Percentiles rank a stretch among this genome's conserved stretches.
These are phyloP conservation scores for Plecotus auritus DNA, from an alignment of 2,113 vertebrate species.

Conservation along the genomic window DNA sequence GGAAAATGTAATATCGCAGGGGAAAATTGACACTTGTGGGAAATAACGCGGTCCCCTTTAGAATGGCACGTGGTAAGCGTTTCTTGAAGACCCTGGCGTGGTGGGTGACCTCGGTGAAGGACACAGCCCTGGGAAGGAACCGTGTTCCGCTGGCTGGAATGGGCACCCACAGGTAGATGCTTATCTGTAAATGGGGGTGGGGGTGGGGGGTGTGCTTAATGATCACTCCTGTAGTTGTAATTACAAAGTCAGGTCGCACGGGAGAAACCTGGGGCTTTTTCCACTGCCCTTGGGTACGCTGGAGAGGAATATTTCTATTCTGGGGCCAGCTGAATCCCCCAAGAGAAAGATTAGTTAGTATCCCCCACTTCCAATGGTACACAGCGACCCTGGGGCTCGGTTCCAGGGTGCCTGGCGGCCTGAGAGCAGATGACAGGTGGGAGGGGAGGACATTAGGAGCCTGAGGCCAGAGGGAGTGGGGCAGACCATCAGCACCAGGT, in stretches of 20 bases:
- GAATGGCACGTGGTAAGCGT: slow-evolving; percentile 75
- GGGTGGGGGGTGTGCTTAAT: slow-evolving; percentile 74
- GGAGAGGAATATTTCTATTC: slow-evolving; percentile 59
- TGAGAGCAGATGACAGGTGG: background rate
- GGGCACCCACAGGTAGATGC: slow-evolving; percentile 74
- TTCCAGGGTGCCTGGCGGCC: background rate
- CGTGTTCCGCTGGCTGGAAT: slow-evolving; percentile 59
- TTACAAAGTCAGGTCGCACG: slow-evolving; percentile 63
- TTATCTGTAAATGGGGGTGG: slow-evolving; percentile 74
- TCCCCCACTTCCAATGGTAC: background rate
- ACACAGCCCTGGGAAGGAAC: slow-evolving; percentile 51
- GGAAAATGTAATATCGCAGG: slow-evolving; percentile 82
- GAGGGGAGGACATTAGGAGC: background rate
- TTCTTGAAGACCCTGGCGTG: slow-evolving; percentile 73
- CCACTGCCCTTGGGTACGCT: slow-evolving; percentile 64
- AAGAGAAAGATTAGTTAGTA: slow-evolving; percentile 46
- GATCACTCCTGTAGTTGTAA: slow-evolving; percentile 77
- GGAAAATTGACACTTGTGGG: slow-evolving; percentile 81
- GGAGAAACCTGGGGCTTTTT: slow-evolving; percentile 76
- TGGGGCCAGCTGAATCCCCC: background rate
- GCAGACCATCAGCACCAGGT: background rate
- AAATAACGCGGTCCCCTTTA: slow-evolving; percentile 79
- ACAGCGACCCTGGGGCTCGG: slow-evolving; percentile 45
- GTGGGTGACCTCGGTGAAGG: slow-evolving; percentile 76
- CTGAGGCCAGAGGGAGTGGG: background rate